phyloP scores from a whole-genome alignment of 2,888 invertebrate species.

The Lomographa bimaculata region DNA sequence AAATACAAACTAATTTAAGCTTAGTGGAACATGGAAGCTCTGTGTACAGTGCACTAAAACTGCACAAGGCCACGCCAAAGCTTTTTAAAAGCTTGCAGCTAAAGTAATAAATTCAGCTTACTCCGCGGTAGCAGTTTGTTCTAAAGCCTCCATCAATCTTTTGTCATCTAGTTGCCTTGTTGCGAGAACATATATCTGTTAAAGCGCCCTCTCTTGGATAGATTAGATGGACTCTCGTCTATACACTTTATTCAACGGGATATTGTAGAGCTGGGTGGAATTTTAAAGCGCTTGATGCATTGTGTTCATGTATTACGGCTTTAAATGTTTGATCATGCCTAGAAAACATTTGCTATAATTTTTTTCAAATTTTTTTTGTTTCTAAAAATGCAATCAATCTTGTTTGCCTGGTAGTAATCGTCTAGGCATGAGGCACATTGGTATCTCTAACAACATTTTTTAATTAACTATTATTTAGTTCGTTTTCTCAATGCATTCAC shows the following conservation, averaged over 20 bases:
- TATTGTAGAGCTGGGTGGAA: too few relatives aligned
- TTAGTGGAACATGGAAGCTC: too few relatives aligned
- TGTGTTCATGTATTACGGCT: too few relatives aligned
- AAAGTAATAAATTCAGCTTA: constrained; percentile 47
- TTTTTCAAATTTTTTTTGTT: too few relatives aligned
- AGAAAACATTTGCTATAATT: too few relatives aligned
- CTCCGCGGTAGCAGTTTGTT: constrained; percentile 38
- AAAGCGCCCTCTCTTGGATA: constrained; percentile 29
- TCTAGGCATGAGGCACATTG: too few relatives aligned
- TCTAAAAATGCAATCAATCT: too few relatives aligned
- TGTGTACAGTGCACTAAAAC: not conserved
- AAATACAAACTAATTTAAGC: too few relatives aligned
- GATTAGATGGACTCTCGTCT: constrained; percentile 30
- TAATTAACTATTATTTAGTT: too few relatives aligned
- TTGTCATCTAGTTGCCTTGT: constrained; percentile 42
- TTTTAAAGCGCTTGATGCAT: constrained; percentile 20
- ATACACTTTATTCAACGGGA: constrained; percentile 1
- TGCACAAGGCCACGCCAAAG: constrained; percentile 2
- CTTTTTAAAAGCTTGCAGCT: constrained; percentile 25
- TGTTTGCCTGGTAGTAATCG: too few relatives aligned
- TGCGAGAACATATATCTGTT: constrained; percentile 22
- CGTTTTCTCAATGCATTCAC: too few relatives aligned
- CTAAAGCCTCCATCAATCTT: constrained; percentile 58
- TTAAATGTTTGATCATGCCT: not conserved
- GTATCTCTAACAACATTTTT: too few relatives aligned